A percentile compares a stretch with the other conserved stretches of the same genome.
Evolutionary conservation across 2,113 vertebrate species (phyloP).

Genomic region (Boulengeromyrus knoepffleri): DNA sequence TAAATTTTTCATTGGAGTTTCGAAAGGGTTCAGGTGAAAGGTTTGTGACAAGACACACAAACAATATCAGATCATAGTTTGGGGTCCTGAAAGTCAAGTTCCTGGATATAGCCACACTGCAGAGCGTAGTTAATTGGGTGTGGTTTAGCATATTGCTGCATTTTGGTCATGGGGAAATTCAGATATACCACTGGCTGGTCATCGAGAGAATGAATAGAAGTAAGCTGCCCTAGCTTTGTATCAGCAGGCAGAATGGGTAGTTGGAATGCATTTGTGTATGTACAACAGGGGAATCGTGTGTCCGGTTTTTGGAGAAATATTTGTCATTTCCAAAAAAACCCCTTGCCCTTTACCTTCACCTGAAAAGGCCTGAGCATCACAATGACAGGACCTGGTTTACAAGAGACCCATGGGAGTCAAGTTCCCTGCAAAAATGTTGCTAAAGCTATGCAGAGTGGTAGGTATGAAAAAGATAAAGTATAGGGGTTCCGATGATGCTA

Average conservation of each 20-base stretch:
- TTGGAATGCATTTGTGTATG: not conserved
- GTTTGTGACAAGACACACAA: not conserved
- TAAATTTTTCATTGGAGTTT: not conserved
- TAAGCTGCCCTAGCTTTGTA: not conserved
- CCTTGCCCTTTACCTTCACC: constrained; percentile 2
- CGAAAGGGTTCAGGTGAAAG: not conserved
- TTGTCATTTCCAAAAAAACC: not conserved
- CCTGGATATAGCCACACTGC: not conserved
- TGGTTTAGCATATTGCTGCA: not conserved
- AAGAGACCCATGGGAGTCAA: not conserved
- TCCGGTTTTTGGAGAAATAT: not conserved
- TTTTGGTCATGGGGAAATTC: not conserved
- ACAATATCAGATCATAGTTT: not conserved
- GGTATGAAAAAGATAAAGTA: not conserved
- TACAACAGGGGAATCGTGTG: not conserved
- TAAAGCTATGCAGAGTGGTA: not conserved
- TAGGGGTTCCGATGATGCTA: not conserved
- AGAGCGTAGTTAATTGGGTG: not conserved
- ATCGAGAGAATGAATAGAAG: not conserved
- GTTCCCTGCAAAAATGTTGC: not conserved
- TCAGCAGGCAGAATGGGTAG: not conserved
- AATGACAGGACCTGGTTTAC: not conserved
- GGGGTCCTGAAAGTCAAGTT: not conserved
- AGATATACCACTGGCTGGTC: not conserved
- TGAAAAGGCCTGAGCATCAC: not conserved